Evolutionary conservation across 2,888 invertebrate species (phyloP).

Genomic region (Tribolium freemani): DNA sequence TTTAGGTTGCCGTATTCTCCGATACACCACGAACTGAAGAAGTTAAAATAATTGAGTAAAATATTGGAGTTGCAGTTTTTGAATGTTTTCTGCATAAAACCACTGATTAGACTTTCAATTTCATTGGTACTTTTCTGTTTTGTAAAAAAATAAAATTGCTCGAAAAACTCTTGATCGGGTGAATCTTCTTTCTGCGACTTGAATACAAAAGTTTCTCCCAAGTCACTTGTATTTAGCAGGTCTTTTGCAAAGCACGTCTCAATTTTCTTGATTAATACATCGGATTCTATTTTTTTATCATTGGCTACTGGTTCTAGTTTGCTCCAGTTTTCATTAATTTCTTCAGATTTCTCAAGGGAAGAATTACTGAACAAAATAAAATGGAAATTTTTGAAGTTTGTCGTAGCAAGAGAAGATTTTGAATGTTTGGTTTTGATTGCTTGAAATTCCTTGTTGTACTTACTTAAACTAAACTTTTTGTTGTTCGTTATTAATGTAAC

Average conservation of each 20-base stretch:
- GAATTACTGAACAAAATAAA: background rate
- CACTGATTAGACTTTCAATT: background rate
- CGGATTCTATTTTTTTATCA: background rate
- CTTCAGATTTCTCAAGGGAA: background rate
- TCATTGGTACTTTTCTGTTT: background rate
- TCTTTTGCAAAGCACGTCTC: background rate
- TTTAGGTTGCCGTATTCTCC: background rate
- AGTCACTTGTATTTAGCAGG: background rate
- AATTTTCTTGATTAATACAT: background rate
- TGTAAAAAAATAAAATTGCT: background rate
- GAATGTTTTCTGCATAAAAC: too few relatives aligned
- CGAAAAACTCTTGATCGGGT: background rate
- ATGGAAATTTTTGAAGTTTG: slow-evolving; percentile 1
- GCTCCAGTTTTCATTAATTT: background rate
- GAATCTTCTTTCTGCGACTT: background rate
- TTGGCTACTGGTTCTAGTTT: background rate
- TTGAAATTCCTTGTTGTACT: background rate
- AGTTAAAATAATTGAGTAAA: background rate
- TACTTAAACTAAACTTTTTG: background rate
- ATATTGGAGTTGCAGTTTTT: background rate
- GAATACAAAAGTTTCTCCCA: background rate
- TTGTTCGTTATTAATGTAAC: background rate
- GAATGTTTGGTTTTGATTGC: background rate
- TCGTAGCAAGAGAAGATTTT: background rate
- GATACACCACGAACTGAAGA: slow-evolving; percentile 1